These are phyloP conservation scores for Myrmecobius fasciatus DNA, from an alignment of 2,113 vertebrate species.

Conservation along the genomic window DNA sequence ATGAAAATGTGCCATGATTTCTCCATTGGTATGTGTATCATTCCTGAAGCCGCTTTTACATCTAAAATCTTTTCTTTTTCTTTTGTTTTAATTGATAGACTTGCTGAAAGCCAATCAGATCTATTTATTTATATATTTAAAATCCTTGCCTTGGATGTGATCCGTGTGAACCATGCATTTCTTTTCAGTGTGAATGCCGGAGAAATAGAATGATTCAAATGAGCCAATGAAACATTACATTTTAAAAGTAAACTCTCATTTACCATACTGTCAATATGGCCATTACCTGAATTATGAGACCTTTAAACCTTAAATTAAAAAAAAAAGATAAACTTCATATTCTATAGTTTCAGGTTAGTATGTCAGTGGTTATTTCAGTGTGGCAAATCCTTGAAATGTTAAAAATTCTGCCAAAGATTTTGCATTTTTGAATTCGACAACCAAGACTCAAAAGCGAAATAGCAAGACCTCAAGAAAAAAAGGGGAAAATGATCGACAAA, in stretches of 20 bases:
- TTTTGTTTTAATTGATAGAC: conserved; percentile 88
- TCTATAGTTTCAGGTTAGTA: conserved; percentile 64
- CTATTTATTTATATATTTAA: conserved; percentile 72
- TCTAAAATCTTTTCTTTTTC: conserved; percentile 83
- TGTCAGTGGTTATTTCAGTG: conserved; percentile 65
- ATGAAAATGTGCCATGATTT: conserved; percentile 89
- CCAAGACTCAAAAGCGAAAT: conserved; percentile 50
- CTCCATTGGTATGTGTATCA: conserved; percentile 90
- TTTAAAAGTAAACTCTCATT: conserved; percentile 75
- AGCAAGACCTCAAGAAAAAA: conserved; percentile 68
- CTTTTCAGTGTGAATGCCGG: conserved; percentile 80
- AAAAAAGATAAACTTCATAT: conserved; percentile 68
- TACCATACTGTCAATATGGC: conserved; percentile 50
- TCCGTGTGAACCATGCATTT: conserved; percentile 82
- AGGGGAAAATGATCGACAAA: conserved; percentile 55
- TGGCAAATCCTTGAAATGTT: conserved; percentile 72
- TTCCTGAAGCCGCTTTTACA: conserved; percentile 85
- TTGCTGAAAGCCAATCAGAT: conserved; percentile 96
- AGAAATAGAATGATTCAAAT: conserved; percentile 80
- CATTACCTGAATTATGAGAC: conserved; percentile 59
- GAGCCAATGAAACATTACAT: conserved; percentile 73
- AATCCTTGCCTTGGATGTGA: conserved; percentile 80
- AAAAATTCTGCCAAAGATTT: conserved; percentile 50
- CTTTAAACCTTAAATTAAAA: conserved; percentile 71
- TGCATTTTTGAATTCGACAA: conserved; percentile 46